phyloP scores from a whole-genome alignment of 2,113 vertebrate species.

The Engraulis encrasicolus region DNA sequence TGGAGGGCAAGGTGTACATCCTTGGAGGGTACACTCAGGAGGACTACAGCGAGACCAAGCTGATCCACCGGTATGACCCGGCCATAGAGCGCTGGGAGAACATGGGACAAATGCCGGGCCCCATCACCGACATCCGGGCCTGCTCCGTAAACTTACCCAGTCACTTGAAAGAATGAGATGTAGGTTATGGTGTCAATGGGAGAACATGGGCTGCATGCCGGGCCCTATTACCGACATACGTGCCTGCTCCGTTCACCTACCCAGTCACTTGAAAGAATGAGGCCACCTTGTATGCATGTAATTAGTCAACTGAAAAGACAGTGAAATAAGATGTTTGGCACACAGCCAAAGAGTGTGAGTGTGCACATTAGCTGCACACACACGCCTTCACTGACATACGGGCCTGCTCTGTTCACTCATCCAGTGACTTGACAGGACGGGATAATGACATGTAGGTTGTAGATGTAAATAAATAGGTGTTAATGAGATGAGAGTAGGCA shows the following conservation, averaged over 20 bases:
- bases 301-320: too few relatives aligned
- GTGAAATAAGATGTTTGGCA: too few relatives aligned
- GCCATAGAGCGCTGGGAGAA: conserved; percentile 65
- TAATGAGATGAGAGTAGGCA: too few relatives aligned
- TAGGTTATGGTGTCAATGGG: too few relatives aligned
- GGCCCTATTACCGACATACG: conserved; percentile 69
- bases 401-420: too few relatives aligned
- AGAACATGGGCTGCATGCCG: conserved; percentile 72
- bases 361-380: too few relatives aligned
- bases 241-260: conserved; percentile 65
- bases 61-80: conserved; percentile 70
- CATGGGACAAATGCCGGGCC: conserved; percentile 71
- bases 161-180: too few relatives aligned
- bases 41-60: conserved; percentile 62
- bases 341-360: too few relatives aligned
- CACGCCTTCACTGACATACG: too few relatives aligned
- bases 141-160: conserved; percentile 62
- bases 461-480: too few relatives aligned
- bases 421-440: too few relatives aligned
- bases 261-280: conserved; percentile 60
- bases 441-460: too few relatives aligned
- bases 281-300: background rate
- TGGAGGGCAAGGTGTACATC: conserved; percentile 75
- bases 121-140: conserved; percentile 68
- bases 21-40: conserved; percentile 75